Percentiles rank a stretch among this genome's conserved stretches.
These are phyloP conservation scores for Beroe ovata DNA, from an alignment of 37 sponge, comb jelly and placozoan genomes.

Conservation along the genomic window DNA sequence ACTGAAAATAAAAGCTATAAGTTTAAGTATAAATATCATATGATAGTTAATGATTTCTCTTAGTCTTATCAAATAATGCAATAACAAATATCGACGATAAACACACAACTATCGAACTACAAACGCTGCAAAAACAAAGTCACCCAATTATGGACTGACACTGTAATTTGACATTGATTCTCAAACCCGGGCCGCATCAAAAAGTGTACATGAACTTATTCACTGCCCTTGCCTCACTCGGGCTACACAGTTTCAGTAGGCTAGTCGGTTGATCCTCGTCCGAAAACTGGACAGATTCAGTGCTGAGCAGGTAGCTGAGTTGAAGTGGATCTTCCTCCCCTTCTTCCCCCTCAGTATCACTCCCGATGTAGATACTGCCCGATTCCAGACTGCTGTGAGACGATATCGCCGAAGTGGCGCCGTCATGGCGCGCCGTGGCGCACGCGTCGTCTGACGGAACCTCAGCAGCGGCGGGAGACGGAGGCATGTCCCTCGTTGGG, in stretches of 20 bases:
- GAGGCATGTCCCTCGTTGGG: constrained; percentile 38
- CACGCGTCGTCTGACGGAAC: neutral
- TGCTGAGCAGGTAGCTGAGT: constrained; percentile 56
- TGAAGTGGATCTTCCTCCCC: constrained; percentile 53
- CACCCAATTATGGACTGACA: too few species aligned
- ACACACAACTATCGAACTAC: too few species aligned
- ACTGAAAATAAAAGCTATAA: too few species aligned
- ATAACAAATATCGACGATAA: too few species aligned
- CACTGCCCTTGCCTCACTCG: constrained; percentile 54
- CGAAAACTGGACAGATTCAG: constrained; percentile 58
- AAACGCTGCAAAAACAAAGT: too few species aligned
- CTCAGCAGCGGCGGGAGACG: neutral
- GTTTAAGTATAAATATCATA: too few species aligned
- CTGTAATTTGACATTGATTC: too few species aligned
- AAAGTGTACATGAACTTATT: constrained; percentile 68
- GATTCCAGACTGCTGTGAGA: constrained; percentile 63
- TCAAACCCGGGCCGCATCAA: neutral
- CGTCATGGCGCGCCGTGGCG: neutral
- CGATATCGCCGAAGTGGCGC: constrained; percentile 4
- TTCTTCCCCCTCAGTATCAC: constrained; percentile 22
- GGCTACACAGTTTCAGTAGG: constrained; percentile 48
- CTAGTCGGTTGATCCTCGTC: constrained; percentile 67
- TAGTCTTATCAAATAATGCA: too few species aligned
- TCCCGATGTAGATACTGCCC: constrained; percentile 23
- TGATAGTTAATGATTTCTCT: too few species aligned